A percentile compares a stretch with the other conserved stretches of the same genome.
Evolutionary conservation across 2,113 vertebrate genomes (phyloP).

Genomic region (Ranitomeya imitator): DNA sequence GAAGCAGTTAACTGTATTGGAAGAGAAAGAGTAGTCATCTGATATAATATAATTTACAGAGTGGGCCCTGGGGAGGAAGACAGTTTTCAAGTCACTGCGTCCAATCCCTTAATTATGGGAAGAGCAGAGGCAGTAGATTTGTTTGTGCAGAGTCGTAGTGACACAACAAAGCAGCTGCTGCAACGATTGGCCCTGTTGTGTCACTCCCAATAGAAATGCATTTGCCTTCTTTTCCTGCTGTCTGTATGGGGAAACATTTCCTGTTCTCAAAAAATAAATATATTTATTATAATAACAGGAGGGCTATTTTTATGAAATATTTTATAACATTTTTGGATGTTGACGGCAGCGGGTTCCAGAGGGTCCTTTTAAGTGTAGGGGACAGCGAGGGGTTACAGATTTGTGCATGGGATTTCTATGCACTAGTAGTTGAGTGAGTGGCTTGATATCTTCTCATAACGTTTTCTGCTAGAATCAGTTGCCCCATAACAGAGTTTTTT

Average conservation of each 20-base stretch:
- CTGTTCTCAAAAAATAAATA: background rate
- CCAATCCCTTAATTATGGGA: slow-evolving; percentile 37
- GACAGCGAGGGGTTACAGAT: background rate
- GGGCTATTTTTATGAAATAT: background rate
- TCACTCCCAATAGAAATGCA: background rate
- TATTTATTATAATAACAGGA: background rate
- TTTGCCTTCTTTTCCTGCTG: background rate
- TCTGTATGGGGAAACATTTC: background rate
- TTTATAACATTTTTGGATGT: background rate
- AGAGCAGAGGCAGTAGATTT: slow-evolving; percentile 36
- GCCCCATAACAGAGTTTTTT: too few relatives aligned
- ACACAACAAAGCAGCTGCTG: background rate
- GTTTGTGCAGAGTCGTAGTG: slow-evolving; percentile 26
- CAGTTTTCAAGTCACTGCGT: slow-evolving; percentile 43
- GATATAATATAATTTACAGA: slow-evolving; percentile 32
- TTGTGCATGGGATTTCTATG: background rate
- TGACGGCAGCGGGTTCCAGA: background rate
- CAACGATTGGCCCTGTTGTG: background rate
- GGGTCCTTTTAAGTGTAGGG: background rate
- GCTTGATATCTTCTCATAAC: too few relatives aligned
- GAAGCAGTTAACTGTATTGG: slow-evolving; percentile 25
- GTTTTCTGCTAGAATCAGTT: too few relatives aligned
- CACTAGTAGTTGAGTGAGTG: background rate
- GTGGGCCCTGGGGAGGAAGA: slow-evolving; percentile 33
- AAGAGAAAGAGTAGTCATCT: slow-evolving; percentile 5